These are phyloP conservation scores for Periophthalmus magnuspinnatus DNA, from an alignment of 2,797 vertebrate genomes.

Conservation along the genomic window DNA sequence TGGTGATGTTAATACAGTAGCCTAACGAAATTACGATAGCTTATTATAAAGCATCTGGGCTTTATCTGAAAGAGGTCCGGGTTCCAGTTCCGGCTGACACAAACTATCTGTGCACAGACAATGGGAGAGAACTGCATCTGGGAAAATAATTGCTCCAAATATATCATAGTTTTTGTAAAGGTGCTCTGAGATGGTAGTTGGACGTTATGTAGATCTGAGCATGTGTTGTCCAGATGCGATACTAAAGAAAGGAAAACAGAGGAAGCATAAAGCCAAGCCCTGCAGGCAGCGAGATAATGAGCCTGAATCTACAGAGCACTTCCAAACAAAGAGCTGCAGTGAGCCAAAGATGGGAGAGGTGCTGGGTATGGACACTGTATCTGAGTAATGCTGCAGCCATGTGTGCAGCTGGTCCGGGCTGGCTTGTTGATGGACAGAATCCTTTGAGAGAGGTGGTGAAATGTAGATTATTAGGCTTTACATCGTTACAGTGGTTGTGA, in stretches of 20 bases:
- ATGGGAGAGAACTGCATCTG: background rate
- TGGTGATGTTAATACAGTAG: no score
- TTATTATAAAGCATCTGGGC: background rate
- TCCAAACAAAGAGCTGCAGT: conserved; percentile 34
- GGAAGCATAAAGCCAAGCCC: conserved; percentile 35
- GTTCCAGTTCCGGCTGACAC: background rate
- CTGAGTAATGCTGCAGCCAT: background rate
- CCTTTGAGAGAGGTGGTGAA: conserved; percentile 2
- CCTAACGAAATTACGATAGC: no score
- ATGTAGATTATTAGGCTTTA: background rate
- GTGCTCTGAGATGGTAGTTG: conserved; percentile 16
- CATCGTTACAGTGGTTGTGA: background rate
- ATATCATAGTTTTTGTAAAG: background rate
- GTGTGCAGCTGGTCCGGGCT: background rate
- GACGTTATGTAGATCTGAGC: conserved; percentile 46
- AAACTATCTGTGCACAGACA: background rate
- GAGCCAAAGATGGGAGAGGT: conserved; percentile 9
- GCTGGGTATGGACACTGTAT: background rate
- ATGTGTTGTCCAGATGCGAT: conserved; percentile 78
- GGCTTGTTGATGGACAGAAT: conserved; percentile 12
- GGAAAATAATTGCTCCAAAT: background rate
- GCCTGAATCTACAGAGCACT: conserved; percentile 55
- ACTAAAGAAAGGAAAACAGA: conserved; percentile 44
- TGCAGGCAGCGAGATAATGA: conserved; percentile 68
- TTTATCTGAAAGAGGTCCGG: background rate